Base-by-base conservation (phyloP, 2,797 vertebrate species). In the Amblyopsis hoosieri region DNA sequence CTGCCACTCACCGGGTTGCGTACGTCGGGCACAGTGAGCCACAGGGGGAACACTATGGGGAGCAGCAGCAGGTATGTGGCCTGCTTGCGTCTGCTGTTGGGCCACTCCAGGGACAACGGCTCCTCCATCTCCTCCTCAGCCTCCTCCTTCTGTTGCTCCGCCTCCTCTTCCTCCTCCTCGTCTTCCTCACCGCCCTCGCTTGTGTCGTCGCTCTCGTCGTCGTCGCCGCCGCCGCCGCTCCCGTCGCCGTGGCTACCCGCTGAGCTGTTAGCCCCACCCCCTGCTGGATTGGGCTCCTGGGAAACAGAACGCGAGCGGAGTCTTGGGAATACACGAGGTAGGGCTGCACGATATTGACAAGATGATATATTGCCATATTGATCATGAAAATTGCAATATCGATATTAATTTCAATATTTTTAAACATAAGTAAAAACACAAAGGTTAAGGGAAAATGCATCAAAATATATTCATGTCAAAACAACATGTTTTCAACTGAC, bases 21-120 rank as follows among this genome's bases (percentile, higher is more conserved):
- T 70, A 97, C 97, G 0, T 99, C 97, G 0, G 97, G 97, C 65
- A 99, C 88, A 11, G 96, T 96, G 60, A 90, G 79, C 97, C 97
- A 99, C 74, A 99, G 83, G 0, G 95, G 95, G 63, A 98, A 92
- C 76, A 97, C 90, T 54, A 99, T 96, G 71, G 97, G 97, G 4
- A 98, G 79, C 59, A 99, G 92, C 2, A 96, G 60, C 61, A 99
- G 92, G 49, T 97, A 98, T 0, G 94, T 96, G 70, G 91, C 75
- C 72, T 92, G 94, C 68, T 98, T 99, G 37, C 92, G 92, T 31
- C 73, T 54, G 0, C 86, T 94, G 31, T 94, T 81, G 0, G 97
- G 97, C 97, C 97, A 99, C 54, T 91, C 87, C 60, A 99, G 81
- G 72, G 94, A 96, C 70, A 99, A 88, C 11, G 97, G 97, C 79